These are phyloP conservation scores for Poecile atricapillus DNA, from an alignment of 2,113 vertebrate species.

Conservation along the genomic window DNA sequence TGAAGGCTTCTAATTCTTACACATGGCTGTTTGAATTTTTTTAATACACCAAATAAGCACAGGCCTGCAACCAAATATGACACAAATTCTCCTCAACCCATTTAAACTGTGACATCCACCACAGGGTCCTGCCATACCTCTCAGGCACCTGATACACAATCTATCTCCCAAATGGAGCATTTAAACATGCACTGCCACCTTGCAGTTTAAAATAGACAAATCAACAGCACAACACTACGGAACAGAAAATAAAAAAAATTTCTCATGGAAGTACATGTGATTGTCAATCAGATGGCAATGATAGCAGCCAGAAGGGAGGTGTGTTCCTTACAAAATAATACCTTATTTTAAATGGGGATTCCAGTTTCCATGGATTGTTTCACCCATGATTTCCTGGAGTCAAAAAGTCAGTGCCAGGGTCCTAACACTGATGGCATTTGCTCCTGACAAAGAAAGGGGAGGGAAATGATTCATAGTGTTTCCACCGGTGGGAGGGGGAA, in stretches of 20 bases:
- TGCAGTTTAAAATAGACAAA: not conserved
- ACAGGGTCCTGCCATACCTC: not conserved
- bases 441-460: constrained; percentile 47
- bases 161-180: not conserved
- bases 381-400: constrained; percentile 30
- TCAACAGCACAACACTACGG: not conserved
- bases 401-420: not conserved
- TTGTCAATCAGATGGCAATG: not conserved
- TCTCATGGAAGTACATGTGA: not conserved
- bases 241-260: not conserved
- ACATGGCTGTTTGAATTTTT: not conserved
- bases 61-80: not conserved
- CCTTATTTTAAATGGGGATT: not conserved
- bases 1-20: not conserved
- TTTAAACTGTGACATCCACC: not conserved
- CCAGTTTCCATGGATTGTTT: constrained; percentile 55
- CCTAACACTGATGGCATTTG: constrained; percentile 24
- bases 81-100: not conserved
- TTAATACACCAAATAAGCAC: not conserved
- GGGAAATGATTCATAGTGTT: constrained; percentile 51
- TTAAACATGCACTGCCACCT: not conserved
- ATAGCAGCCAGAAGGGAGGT: not conserved
- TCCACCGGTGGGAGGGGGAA: not conserved
- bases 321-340: not conserved
- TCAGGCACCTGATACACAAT: not conserved